phyloP scores from a whole-genome alignment of 1,140 invertebrate species.

The Solenopsis fugax region DNA sequence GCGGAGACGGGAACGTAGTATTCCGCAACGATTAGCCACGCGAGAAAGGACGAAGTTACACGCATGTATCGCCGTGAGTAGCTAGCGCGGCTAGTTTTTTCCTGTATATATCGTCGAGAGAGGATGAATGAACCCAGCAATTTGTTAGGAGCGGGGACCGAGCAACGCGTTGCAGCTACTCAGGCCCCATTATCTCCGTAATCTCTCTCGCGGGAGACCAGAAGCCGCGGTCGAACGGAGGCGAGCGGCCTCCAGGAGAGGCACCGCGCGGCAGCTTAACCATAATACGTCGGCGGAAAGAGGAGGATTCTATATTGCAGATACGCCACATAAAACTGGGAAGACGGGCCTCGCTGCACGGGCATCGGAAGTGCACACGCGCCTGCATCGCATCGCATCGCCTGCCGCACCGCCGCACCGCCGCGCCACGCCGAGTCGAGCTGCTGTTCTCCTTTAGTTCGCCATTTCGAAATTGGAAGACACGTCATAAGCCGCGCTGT shows the following conservation, averaged over 20 bases:
- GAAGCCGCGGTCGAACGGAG: constrained; percentile 79
- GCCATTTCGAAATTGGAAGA: constrained; percentile 31
- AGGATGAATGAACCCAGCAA: constrained; percentile 87
- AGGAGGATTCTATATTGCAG: constrained; percentile 78
- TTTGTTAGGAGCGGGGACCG: constrained; percentile 85
- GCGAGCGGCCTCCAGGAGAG: constrained; percentile 73
- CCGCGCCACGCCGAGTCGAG: not conserved
- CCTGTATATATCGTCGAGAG: constrained; percentile 79
- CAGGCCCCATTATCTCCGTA: constrained; percentile 83
- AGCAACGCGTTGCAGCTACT: constrained; percentile 71
- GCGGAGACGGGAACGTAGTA: constrained; percentile 30
- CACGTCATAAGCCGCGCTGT: not conserved
- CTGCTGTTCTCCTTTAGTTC: not conserved
- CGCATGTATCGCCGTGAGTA: constrained; percentile 31
- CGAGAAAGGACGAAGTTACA: constrained; percentile 66
- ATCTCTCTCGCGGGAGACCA: constrained; percentile 82
- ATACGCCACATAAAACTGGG: constrained; percentile 71
- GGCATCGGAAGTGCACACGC: constrained; percentile 6
- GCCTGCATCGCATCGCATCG: not conserved
- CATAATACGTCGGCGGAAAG: constrained; percentile 79
- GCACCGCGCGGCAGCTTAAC: constrained; percentile 74
- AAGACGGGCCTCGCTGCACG: constrained; percentile 10
- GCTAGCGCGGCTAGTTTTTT: constrained; percentile 84
- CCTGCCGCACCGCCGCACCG: no score
- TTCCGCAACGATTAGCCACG: constrained; percentile 52